A percentile compares a stretch with the other conserved stretches of the same genome.
Conservation (phyloP, 2,888 invertebrate genomes). For the Scrobipalpa costella region DNA sequence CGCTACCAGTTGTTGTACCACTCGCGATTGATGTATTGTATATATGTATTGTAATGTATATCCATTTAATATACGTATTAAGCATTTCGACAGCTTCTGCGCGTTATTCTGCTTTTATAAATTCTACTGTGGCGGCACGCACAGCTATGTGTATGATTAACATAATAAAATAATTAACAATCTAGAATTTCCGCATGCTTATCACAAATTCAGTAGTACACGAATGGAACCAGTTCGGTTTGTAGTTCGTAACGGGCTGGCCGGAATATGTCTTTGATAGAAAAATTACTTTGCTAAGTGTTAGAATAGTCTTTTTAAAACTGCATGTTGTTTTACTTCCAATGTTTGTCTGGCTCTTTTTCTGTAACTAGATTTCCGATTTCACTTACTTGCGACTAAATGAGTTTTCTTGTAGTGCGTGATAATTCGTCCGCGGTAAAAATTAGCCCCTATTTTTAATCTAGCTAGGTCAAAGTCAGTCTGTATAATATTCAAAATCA, state of each 20-base stretch:
- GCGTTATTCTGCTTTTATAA: background rate
- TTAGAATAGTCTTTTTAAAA: conserved; percentile 9
- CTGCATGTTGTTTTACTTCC: background rate
- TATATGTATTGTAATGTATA: no score
- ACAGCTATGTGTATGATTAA: conserved; percentile 17
- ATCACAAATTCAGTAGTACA: conserved; percentile 37
- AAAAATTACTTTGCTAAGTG: conserved; percentile 28
- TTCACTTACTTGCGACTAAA: no score
- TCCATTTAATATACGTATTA: no score
- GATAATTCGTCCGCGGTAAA: no score
- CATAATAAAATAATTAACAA: conserved; percentile 29
- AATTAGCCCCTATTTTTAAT: no score
- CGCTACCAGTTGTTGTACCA: no score
- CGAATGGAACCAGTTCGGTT: conserved; percentile 41
- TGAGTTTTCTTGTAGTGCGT: background rate
- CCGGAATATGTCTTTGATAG: conserved; percentile 40
- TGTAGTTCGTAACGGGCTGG: conserved; percentile 46
- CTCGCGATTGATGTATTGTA: no score
- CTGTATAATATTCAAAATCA: no score
- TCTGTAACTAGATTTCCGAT: no score
- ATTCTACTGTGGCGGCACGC: background rate
- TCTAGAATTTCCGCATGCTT: conserved; percentile 33
- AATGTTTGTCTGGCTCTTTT: no score
- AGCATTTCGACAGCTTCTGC: no score
- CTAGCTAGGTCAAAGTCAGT: no score